Conservation (phyloP, 2,113 vertebrate genomes). For the Boulengeromyrus knoepffleri region DNA sequence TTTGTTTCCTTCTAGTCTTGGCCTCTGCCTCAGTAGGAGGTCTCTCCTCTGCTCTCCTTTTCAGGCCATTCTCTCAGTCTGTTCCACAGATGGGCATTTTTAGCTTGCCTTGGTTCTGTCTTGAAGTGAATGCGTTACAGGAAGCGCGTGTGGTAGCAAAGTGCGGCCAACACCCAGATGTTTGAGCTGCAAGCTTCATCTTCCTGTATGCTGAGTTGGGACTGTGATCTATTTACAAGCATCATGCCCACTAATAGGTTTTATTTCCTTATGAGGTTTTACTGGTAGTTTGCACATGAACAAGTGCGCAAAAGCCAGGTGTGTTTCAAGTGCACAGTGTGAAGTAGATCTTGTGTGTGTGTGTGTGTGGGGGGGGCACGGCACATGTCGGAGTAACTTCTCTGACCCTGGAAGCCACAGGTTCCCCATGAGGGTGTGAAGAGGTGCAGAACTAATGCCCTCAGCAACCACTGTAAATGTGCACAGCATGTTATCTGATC, state of each 20-base stretch:
- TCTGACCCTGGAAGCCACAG: not conserved
- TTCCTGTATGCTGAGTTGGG: not conserved
- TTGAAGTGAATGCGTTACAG: not conserved
- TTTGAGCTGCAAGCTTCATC: not conserved
- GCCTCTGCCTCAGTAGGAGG: not conserved
- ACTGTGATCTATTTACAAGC: not conserved
- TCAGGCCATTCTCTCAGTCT: not conserved
- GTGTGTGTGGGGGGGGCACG: no score
- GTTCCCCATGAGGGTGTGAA: not conserved
- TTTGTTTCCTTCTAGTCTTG: not conserved
- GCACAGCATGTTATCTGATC: not conserved
- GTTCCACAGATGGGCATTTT: not conserved
- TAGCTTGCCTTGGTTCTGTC: not conserved
- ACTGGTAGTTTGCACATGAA: not conserved
- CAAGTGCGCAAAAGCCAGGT: not conserved
- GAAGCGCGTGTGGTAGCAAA: not conserved
- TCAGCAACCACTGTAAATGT: not conserved
- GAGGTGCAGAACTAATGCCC: not conserved
- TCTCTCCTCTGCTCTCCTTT: not conserved
- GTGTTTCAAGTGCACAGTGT: not conserved
- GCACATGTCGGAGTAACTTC: not conserved
- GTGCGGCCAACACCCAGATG: not conserved
- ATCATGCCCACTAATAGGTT: not conserved
- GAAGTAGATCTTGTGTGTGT: not conserved
- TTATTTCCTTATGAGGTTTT: not conserved